Evolutionary conservation across 2,797 vertebrate genomes (phyloP), one percentile per base, ranked within the genome.

Genomic region (Apodemus agrarius): DNA sequence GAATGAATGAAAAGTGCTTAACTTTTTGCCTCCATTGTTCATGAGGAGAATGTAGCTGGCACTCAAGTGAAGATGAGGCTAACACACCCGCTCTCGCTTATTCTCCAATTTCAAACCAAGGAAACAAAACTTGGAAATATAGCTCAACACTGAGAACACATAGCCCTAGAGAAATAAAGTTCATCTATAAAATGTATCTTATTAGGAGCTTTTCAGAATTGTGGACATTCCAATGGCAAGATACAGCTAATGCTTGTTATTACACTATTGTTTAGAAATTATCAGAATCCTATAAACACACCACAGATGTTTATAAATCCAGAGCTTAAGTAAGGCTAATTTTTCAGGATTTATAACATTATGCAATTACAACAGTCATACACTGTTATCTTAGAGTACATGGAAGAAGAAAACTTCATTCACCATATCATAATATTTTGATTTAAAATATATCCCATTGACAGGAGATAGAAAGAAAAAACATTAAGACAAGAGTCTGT

Each of bases 391-490:
- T 54, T n/a, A 49, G 59, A 96, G 65, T 31, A 95, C 2, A 49
- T 0, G 49, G 1, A 9, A 89, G 29, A 92, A 19, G 90, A 7
- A 94, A 14, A 90, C 13, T 40, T 86, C 17, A 82, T n/a, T 95
- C 40, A 52, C 26, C 6, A 12, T 34, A 89, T 19, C 63, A 65
- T 40, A 93, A 89, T 69, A 78, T 83, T 93, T 92, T 95, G 29
- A 94, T 91, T 91, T 81, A 84, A 94, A 96, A 93, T 93, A 78
- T 65, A 93, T 90, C 81, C 61, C 81, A 43, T 80, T 69, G 7
- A 43, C n/a, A 83, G 92, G 12, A 24, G 85, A 21, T 63, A 93
- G 67, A 84, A 93, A 91, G 46, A 86, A 9, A 75, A 91, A 89
- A 26, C 16, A 61, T 52, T 24, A 34, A n/a, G 46, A 40, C 61